phyloP scores from a whole-genome alignment of 2,113 vertebrate genomes.

The Apodemus speciosus region DNA sequence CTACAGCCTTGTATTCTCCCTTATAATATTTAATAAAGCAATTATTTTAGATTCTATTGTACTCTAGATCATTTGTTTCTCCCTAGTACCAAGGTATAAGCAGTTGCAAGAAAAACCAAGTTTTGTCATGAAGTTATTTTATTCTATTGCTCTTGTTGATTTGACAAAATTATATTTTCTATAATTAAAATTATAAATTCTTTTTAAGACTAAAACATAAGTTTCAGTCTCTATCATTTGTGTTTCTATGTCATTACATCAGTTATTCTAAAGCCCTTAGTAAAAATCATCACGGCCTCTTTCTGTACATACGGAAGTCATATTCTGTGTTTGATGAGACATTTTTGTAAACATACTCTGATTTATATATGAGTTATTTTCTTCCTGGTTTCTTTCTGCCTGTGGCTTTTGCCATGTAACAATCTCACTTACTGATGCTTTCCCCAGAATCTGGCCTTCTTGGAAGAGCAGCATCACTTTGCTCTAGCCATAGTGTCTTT shows the following conservation, averaged over 20 bases:
- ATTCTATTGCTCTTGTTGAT: background rate
- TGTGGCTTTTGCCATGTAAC: background rate
- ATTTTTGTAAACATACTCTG: background rate
- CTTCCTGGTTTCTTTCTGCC: background rate
- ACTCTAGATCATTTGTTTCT: background rate
- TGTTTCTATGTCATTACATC: background rate
- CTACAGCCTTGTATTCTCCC: background rate
- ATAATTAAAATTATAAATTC: background rate
- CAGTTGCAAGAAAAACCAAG: background rate
- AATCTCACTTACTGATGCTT: background rate
- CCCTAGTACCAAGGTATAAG: background rate
- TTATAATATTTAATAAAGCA: background rate
- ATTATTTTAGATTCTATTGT: constrained; percentile 8
- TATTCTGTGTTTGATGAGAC: background rate
- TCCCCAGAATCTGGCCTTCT: background rate
- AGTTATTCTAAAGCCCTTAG: background rate
- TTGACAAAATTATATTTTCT: background rate
- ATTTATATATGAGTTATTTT: background rate
- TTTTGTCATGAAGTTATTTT: background rate
- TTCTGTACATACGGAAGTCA: background rate
- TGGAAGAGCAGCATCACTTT: background rate
- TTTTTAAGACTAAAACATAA: background rate
- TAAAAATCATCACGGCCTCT: background rate
- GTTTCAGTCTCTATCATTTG: background rate
- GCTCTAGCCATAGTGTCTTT: background rate